phyloP scores from a whole-genome alignment of 2,888 invertebrate species.

The Antheraea yamamai region DNA sequence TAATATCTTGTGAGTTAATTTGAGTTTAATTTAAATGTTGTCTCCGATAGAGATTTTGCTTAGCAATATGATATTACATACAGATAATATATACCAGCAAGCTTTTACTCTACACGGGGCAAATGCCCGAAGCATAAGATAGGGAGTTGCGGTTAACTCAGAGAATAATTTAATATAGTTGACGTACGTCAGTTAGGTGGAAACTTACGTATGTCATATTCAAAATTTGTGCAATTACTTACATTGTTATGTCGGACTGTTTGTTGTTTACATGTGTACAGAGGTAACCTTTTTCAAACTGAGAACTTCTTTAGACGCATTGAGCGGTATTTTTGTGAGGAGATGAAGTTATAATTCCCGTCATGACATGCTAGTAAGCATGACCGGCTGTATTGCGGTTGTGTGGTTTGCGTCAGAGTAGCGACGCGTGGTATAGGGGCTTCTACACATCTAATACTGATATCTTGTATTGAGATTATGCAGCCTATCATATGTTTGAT shows the following conservation, averaged over 20 bases:
- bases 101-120: constrained; percentile 26
- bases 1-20: too few relatives aligned
- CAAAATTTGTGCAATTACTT: constrained; percentile 2
- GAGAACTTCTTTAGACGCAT: not conserved
- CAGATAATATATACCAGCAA: not conserved
- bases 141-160: constrained; percentile 1
- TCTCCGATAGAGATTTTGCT: not conserved
- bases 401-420: too few relatives aligned
- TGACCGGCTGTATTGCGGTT: too few relatives aligned
- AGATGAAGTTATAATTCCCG: too few relatives aligned
- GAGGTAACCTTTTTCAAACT: not conserved
- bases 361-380: too few relatives aligned
- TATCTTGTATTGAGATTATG: too few relatives aligned
- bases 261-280: not conserved
- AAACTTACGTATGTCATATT: not conserved
- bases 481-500: too few relatives aligned
- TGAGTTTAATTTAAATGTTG: not conserved
- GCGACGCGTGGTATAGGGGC: too few relatives aligned
- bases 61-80: not conserved
- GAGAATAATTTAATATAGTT: constrained; percentile 13
- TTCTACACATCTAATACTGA: too few relatives aligned
- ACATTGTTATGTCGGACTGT: not conserved
- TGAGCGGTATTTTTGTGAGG: not conserved
- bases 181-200: constrained; percentile 3
- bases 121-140: constrained; percentile 16